These are phyloP conservation scores for Acrossocheilus fasciatus DNA, from an alignment of 2,797 vertebrate genomes.

Conservation along the genomic window DNA sequence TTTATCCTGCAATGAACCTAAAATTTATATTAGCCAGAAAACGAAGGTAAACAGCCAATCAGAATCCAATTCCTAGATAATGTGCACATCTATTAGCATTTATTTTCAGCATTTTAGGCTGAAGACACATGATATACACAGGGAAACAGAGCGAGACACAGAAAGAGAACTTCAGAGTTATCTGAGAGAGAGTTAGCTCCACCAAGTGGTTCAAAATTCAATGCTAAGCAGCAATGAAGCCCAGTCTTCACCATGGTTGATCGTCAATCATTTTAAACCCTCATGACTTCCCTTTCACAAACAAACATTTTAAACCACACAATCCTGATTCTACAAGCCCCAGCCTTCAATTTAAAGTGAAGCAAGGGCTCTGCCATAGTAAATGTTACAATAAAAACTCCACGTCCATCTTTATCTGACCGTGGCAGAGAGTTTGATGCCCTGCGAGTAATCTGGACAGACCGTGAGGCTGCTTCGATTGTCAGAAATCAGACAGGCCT, in stretches of 20 bases:
- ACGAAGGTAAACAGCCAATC: background rate
- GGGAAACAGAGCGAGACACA: slow-evolving; percentile 4
- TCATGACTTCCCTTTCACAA: slow-evolving; percentile 12
- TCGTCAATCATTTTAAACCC: slow-evolving; percentile 26
- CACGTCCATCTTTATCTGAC: slow-evolving; percentile 11
- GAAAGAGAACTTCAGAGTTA: slow-evolving; percentile 19
- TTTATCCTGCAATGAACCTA: background rate
- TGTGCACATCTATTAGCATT: background rate
- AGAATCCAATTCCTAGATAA: background rate
- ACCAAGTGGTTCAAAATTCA: slow-evolving; percentile 76
- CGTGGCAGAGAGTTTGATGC: background rate
- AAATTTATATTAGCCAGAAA: background rate
- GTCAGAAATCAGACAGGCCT: slow-evolving; percentile 41
- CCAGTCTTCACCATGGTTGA: slow-evolving; percentile 13
- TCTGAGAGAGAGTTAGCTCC: slow-evolving; percentile 81
- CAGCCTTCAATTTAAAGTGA: background rate
- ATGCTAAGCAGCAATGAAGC: slow-evolving; percentile 39
- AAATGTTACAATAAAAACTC: slow-evolving; percentile 7
- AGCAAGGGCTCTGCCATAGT: slow-evolving; percentile 47
- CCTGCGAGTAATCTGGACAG: background rate
- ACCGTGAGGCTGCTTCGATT: slow-evolving; percentile 17
- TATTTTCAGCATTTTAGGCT: background rate
- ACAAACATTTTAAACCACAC: slow-evolving; percentile 7
- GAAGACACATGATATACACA: slow-evolving; percentile 18
- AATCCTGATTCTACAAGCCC: background rate